Evolutionary conservation across 2,888 invertebrate species (phyloP).

Genomic region (Panopea generosa): DNA sequence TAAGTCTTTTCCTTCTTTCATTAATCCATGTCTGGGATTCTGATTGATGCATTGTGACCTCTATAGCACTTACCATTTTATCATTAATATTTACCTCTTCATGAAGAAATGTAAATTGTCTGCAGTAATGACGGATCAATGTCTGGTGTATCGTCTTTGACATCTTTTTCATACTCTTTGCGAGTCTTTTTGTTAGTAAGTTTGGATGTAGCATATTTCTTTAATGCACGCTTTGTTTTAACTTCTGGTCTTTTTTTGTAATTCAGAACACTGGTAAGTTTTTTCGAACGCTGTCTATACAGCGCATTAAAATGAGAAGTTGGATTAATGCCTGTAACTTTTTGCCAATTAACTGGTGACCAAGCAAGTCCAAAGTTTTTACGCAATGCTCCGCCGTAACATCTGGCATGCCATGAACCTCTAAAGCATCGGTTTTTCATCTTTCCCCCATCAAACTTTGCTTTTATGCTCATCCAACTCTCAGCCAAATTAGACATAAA

Average conservation of each 20-base stretch:
- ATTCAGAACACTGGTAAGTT: background rate
- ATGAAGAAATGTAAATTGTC: background rate
- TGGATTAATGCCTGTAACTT: conserved; percentile 39
- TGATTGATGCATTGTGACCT: background rate
- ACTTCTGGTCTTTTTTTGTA: background rate
- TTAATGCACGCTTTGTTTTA: too few relatives aligned
- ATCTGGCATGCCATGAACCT: conserved; percentile 49
- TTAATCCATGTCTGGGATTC: background rate
- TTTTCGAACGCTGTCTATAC: background rate
- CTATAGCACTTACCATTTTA: background rate
- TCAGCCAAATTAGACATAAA: background rate
- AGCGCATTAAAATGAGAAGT: background rate
- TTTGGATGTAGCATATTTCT: background rate
- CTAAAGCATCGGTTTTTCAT: conserved; percentile 20
- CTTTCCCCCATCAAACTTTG: background rate
- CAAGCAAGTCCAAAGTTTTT: background rate
- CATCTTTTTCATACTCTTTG: background rate
- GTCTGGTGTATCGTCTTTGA: conserved; percentile 7
- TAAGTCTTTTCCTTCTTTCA: background rate
- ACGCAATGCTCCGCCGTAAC: background rate
- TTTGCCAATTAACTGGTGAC: conserved; percentile 8
- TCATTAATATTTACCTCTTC: background rate
- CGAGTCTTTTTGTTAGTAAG: background rate
- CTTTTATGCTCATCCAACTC: background rate
- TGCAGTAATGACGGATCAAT: background rate